Base-by-base conservation (phyloP, 2,888 invertebrate genomes). In the Parnassius glacialis region DNA sequence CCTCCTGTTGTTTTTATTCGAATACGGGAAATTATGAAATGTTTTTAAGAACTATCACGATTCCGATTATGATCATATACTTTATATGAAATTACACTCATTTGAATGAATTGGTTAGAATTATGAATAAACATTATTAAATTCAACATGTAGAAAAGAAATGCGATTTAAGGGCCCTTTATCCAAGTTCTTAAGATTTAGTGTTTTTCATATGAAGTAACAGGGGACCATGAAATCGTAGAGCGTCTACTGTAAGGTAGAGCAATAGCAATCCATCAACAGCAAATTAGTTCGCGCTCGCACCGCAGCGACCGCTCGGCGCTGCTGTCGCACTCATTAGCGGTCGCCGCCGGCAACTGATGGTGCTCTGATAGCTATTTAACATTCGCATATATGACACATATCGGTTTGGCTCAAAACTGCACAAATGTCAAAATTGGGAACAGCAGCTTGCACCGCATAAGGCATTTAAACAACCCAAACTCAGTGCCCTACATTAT, bases 281-380 rank as follows among this genome's bases (percentile, higher is more conserved):
- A 71, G 76, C 76, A 83, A 85, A 90, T 88, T 90, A 86, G 89
- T 89, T 86, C 84, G 78, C 81, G 79, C 79, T 72, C 75, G 74
- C 68, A 78, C 87, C 90, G 76, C 90, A 81, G 70, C 75, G 70
- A 78, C 84, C 84, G 78, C 83, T 75, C 74, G 75, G 83, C 85
- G 86, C 87, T 79, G 80, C 83, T 84, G 87, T 82, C 81, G 85
- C 83, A 73, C 85, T 90, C 90, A 89, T 90, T 90, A 90, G 90
- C 73, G 89, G 88, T 87, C 75, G 74, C 76, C 76, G 67, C 72
- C 71, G 71, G 72, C 70, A 68, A 68, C 68, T 74, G 72, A 76
- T 83, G 78, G 71, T 72, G 72, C 75, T 76, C 79, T 77, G 68
- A 73, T 59, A 63, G 51, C 59, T 79, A 71, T 73, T 79, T 75